Evolutionary conservation across 1,140 invertebrate species (phyloP).

Genomic region (Eriosoma lanigerum): DNA sequence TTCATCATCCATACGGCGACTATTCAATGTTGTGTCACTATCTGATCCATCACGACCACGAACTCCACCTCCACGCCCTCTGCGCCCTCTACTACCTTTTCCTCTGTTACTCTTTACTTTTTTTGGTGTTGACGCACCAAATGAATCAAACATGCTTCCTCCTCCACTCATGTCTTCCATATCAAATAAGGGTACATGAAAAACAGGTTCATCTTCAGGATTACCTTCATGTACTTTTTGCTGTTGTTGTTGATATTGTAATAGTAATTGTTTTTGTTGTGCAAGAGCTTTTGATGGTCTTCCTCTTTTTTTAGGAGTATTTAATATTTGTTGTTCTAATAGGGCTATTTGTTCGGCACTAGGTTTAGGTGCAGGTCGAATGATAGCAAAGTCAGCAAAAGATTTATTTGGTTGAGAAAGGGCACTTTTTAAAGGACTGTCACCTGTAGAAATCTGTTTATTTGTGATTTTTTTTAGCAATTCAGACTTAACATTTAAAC

Average conservation of each 20-base stretch:
- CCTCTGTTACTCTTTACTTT: slow-evolving; percentile 33
- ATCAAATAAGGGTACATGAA: slow-evolving; percentile 50
- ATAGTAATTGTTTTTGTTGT: slow-evolving; percentile 50
- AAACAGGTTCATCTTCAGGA: slow-evolving; percentile 23
- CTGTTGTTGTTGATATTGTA: slow-evolving; percentile 49
- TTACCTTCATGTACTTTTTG: not conserved
- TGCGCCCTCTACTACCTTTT: slow-evolving; percentile 16
- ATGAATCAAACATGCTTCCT: slow-evolving; percentile 5
- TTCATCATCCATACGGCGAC: not conserved
- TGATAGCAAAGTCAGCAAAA: slow-evolving; percentile 39
- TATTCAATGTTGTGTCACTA: slow-evolving; percentile 14
- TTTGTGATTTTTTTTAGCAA: slow-evolving; percentile 52
- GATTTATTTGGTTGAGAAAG: slow-evolving; percentile 41
- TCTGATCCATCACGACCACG: slow-evolving; percentile 21
- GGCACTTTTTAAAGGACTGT: slow-evolving; percentile 38
- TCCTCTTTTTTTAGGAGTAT: slow-evolving; percentile 49
- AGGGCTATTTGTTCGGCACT: slow-evolving; percentile 39
- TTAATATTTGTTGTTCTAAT: slow-evolving; percentile 44
- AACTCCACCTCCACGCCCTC: slow-evolving; percentile 20
- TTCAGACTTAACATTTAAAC: slow-evolving; percentile 34
- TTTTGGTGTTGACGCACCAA: slow-evolving; percentile 49
- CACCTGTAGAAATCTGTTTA: slow-evolving; percentile 30
- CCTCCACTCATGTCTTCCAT: slow-evolving; percentile 31
- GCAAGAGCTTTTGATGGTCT: slow-evolving; percentile 49
- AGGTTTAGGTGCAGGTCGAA: slow-evolving; percentile 18